Conservation (phyloP, 2,888 invertebrate species). For the Pyrrhosoma nymphula region DNA sequence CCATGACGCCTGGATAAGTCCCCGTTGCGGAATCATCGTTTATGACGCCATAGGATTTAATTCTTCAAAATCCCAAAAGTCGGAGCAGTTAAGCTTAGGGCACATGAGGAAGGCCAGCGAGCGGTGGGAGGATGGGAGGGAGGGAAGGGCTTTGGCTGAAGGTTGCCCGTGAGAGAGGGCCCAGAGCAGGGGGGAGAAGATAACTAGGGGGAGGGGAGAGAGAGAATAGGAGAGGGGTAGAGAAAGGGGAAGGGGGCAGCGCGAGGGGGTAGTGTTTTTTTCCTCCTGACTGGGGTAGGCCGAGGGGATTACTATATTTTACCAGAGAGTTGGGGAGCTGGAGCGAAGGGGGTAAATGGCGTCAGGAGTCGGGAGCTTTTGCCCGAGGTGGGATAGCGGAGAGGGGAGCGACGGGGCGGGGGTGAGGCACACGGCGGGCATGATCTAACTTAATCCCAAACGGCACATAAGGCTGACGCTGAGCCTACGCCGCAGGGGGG, state of each 20-base stretch:
- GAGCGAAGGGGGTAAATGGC: slow-evolving; percentile 21
- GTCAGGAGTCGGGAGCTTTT: neutral
- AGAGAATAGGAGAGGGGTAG: neutral
- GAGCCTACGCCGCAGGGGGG: slow-evolving; percentile 51
- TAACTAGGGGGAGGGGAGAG: neutral
- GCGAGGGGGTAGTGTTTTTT: neutral
- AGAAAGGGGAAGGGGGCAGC: neutral
- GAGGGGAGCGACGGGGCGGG: neutral
- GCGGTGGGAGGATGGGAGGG: neutral
- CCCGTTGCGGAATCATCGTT: slow-evolving; percentile 67
- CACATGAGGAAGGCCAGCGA: slow-evolving; percentile 3
- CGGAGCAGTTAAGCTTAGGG: slow-evolving; percentile 63
- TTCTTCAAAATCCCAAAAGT: slow-evolving; percentile 67
- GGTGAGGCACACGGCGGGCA: slow-evolving; percentile 26
- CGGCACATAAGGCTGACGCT: slow-evolving; percentile 59
- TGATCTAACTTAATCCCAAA: slow-evolving; percentile 65
- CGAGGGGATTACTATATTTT: slow-evolving; percentile 27
- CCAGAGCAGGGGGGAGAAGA: neutral
- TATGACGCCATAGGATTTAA: slow-evolving; percentile 67
- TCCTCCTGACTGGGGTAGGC: neutral
- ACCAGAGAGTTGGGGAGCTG: neutral
- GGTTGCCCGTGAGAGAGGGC: neutral
- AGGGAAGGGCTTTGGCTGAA: neutral
- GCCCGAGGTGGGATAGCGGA: neutral
- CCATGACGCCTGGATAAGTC: slow-evolving; percentile 66